Conservation (phyloP, 2,113 vertebrate genomes). For the Tyrannus savana region DNA sequence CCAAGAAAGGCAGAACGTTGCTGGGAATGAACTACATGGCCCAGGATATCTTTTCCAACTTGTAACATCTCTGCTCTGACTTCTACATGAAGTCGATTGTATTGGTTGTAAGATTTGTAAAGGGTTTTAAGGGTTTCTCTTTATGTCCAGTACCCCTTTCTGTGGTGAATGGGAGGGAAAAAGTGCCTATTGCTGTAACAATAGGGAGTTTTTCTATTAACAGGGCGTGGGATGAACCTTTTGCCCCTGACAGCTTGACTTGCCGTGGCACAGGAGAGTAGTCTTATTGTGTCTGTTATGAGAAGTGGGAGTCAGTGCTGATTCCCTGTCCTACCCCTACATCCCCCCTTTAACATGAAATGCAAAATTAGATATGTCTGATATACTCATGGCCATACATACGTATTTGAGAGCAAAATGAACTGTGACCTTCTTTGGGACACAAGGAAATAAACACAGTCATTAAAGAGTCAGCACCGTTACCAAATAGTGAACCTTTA, state of each 20-base stretch:
- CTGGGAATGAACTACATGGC: not conserved
- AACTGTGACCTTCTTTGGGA: slow-evolving; percentile 49
- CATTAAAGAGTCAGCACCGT: slow-evolving; percentile 59
- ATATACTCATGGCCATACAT: not conserved
- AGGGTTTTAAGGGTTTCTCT: not conserved
- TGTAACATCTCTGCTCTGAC: not conserved
- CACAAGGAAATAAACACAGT: slow-evolving; percentile 55
- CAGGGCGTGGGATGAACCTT: not conserved
- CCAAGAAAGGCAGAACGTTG: not conserved
- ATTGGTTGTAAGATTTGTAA: not conserved
- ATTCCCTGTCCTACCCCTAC: accelerated
- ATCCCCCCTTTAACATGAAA: not conserved
- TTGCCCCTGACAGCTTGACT: not conserved
- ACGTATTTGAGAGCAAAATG: not conserved
- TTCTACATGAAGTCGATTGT: not conserved
- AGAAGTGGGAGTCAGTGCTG: not conserved
- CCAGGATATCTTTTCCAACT: not conserved
- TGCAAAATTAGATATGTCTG: not conserved
- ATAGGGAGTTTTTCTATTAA: not conserved
- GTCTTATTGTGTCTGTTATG: not conserved
- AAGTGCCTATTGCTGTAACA: not conserved
- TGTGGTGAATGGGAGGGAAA: not conserved
- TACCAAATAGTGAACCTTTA: slow-evolving; percentile 59
- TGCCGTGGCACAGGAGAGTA: not conserved
- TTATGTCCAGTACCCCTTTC: not conserved